Evolutionary conservation across 2,113 vertebrate species (phyloP), one percentile per base, ranked within the genome.

Genomic region (Salvelinus alpinus): DNA sequence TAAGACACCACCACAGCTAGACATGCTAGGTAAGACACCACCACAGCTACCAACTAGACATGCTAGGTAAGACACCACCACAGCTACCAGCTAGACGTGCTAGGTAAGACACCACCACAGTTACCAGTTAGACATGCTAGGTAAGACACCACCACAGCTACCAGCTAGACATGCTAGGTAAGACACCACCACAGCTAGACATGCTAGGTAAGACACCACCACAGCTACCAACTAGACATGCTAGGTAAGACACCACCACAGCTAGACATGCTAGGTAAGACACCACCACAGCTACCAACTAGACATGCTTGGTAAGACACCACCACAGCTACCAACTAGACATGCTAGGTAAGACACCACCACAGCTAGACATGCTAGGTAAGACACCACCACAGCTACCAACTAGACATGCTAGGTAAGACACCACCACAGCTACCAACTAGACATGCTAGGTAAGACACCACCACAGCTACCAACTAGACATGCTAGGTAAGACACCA

Each of bases 231-330:
- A 2, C 27, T 29, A 29, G 27, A 29, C 27, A 2, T 29, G 27
- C 27, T 29, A 29, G 27, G 27, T 29, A 29, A 29, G 27, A 29
- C 3, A 29, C 5, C 31, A 84, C 78, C 97, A 99, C 88, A n/a
- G n/a, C n/a, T n/a, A n/a, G n/a, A n/a, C n/a, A n/a, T n/a, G n/a
- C n/a, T n/a, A n/a, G n/a, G n/a, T n/a, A n/a, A n/a, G n/a, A n/a
- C n/a, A n/a, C n/a, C n/a, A n/a, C 79, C 97, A 99, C 88, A 99
- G 96, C 0, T 99, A 98, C 91, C 98, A 97, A 77, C 94, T 99
- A 16, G 97, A 99, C 18, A 97, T 99, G 1, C 88, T 99, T 3
- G 98, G 97, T 99, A 92, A 95, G 93, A 27, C 2, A 48, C 47
- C 1, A 84, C 79, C 96, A 99, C 88, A 99, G 96, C 0, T 99